phyloP scores from a whole-genome alignment of 2,113 vertebrate genomes.

The Isichthys henryi region DNA sequence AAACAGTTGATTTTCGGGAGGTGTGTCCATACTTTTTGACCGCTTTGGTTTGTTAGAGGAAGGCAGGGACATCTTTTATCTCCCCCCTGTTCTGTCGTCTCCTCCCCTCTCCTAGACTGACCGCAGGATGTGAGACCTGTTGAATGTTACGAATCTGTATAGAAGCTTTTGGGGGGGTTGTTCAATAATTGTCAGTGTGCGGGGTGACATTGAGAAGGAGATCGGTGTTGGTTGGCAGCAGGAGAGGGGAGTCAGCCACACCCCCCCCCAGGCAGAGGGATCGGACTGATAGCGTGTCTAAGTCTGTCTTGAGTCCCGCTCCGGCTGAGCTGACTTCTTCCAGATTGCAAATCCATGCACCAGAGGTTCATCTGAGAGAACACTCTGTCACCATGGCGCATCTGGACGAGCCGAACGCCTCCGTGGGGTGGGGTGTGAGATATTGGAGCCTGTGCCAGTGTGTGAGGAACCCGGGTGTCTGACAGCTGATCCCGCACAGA shows the following conservation, averaged over 20 bases:
- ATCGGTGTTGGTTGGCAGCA: conserved; percentile 43
- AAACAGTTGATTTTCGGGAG: background rate
- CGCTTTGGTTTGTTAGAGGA: background rate
- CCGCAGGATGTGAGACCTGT: background rate
- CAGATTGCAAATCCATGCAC: conserved; percentile 21
- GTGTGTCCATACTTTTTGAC: background rate
- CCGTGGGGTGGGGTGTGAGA: background rate
- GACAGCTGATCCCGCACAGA: background rate
- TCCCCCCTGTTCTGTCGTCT: background rate
- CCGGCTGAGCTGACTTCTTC: background rate
- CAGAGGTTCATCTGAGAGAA: conserved; percentile 2
- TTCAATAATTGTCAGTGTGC: conserved; percentile 45
- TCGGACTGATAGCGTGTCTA: background rate
- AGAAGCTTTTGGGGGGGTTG: background rate
- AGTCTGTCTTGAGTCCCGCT: background rate
- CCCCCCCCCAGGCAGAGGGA: conserved; percentile 6
- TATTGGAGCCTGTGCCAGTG: too few species aligned
- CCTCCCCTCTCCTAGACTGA: background rate
- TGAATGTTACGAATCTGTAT: background rate
- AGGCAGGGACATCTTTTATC: background rate
- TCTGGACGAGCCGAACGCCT: background rate
- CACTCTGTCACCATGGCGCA: background rate
- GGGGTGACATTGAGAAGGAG: conserved; percentile 48
- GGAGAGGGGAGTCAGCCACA: conserved; percentile 11
- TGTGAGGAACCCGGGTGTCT: background rate